Evolutionary conservation across 2,797 vertebrate species (phyloP), one percentile per base, ranked within the genome.

Genomic region (Morus bassanus): DNA sequence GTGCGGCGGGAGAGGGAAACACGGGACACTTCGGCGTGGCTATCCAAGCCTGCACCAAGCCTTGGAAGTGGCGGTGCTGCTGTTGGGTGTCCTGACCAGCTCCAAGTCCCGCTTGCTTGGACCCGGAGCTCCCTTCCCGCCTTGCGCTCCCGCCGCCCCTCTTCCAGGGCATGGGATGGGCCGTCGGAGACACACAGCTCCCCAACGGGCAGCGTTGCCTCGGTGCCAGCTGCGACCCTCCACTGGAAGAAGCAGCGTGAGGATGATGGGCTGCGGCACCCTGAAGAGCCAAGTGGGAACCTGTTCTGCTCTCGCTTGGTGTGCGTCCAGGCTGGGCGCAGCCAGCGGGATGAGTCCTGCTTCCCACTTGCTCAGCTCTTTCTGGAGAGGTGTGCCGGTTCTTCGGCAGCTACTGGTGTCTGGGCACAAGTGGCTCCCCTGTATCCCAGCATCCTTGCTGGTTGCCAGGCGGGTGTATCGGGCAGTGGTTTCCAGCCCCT

Each of bases 141-240:
- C 37, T 50, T 17, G 6, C 1, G 3, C 27, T 78, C 19, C 65
- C 67, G 46, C 78, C 73, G 25, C 43, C 31, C 10, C 13, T 41
- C 46, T 91, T 45, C 27, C 25, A 13, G 30, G 50, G 22, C 0
- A 0, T 35, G 10, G 39, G 60, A 43, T 1, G 7, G 33, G 43
- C 39, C 1, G 2, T 51, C 0, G 6, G 43, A 60, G 60, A 19
- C 19, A 3, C 4, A 7, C 1, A 6, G 24, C 28, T 72, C 22
- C 2, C 1, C 19, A 15, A 10, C 2, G 4, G 70, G 18, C 67
- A 50, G 57, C 7, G 18, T 19, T 60, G 50, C 30, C 77, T 63
- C 17, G 39, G 35, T 59, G 63, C 37, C 1, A 9, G 46, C 80
- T 46, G 3, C 4, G 22, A 8, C 15, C 21, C 54, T 80, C 45